Base-by-base conservation (phyloP, 1,140 invertebrate species). In the Neodiprion lecontei region DNA sequence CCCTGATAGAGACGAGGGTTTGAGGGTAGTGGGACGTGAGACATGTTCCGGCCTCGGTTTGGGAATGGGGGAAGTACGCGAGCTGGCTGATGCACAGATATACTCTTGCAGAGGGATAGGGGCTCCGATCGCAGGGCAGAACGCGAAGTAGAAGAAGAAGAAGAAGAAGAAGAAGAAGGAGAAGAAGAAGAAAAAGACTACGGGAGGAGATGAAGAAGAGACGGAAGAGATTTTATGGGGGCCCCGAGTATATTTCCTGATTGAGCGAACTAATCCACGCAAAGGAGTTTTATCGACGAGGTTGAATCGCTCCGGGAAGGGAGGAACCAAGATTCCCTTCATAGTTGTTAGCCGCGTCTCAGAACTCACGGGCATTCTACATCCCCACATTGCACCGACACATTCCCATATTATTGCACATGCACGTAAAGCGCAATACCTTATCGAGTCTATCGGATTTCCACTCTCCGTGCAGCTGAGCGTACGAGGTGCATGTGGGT, bases 231-330 rank as follows among this genome's bases (percentile, higher is more conserved):
- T 77, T 85, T 85, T 83, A 84, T 83, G 82, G 81, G 83, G 82
- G 78, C 78, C 75, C 75, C 68, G 79, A 84, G 81, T 85, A 84
- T 85, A 85, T 85, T 85, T 85, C 83, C 81, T 85, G 84, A 85
- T 85, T 85, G 84, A 85, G 84, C 83, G 83, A 82, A 83, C 84
- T 85, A 85, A 85, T 85, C 53, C 53, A 61, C 53, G 53, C 53
- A 61, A 61, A 61, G 53, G 53, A 61, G 53, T 61, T 61, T 61
- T 85, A 85, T 84, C 82, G 83, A 82, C 81, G 80, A 78, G 82
- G 80, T 84, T 69, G 21, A 21, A 69, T 69, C 17, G 23, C 48
- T 69, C 23, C 14, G 8, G n/a, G 1, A 49, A 53, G 11, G 40
- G 48, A 21, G 17, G 17, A 40, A 40, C 28, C 28, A 40, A 40